phyloP scores from a whole-genome alignment of 2,113 vertebrate species.

The Lepidothrix coronata region DNA sequence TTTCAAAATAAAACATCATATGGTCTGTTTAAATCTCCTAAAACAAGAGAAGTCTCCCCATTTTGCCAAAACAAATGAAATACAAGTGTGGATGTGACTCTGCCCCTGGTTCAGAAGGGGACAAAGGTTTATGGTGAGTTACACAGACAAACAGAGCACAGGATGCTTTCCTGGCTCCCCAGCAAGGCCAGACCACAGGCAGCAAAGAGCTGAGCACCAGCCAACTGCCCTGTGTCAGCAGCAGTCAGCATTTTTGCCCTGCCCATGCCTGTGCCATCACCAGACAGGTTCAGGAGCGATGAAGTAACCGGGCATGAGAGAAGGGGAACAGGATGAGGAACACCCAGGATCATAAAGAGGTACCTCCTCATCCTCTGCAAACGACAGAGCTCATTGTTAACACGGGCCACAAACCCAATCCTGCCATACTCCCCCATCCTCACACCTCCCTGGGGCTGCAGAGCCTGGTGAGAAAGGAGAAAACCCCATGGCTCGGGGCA shows the following conservation, averaged over 20 bases:
- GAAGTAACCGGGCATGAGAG: not conserved
- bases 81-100: not conserved
- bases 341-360: not conserved
- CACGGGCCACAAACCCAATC: accelerated
- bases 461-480: not conserved
- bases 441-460: not conserved
- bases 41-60: not conserved
- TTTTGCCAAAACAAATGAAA: constrained; percentile 66
- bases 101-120: constrained; percentile 9
- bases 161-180: not conserved
- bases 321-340: not conserved
- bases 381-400: not conserved
- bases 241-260: not conserved
- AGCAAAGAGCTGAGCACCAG: not conserved
- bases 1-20: constrained; percentile 51
- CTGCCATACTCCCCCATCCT: not conserved
- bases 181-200: not conserved
- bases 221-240: not conserved
- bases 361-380: not conserved
- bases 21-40: constrained; percentile 45
- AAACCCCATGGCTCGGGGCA: accelerated
- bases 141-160: not conserved
- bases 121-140: not conserved
- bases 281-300: not conserved
- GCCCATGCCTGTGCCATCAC: not conserved